These are phyloP conservation scores for Mesembrinibis cayennensis DNA, from an alignment of 2,113 vertebrate species.

Conservation along the genomic window DNA sequence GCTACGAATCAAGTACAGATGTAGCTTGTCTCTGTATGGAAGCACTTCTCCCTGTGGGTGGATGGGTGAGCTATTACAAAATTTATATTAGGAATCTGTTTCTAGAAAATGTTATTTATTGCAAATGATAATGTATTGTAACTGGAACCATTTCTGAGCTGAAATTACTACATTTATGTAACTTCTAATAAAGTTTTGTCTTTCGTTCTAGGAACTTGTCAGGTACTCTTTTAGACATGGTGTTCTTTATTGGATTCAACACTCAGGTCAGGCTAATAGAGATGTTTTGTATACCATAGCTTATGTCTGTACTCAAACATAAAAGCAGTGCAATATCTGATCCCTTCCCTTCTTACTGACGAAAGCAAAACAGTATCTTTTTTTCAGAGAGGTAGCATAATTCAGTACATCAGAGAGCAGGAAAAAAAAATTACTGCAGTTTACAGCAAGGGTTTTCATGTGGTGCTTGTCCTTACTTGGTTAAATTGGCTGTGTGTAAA, in stretches of 20 bases:
- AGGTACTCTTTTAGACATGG: neutral
- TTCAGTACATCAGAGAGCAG: neutral
- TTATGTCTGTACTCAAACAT: neutral
- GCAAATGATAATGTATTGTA: slow-evolving; percentile 1
- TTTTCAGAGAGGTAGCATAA: neutral
- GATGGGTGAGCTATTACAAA: neutral
- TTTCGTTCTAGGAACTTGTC: slow-evolving; percentile 37
- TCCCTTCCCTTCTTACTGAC: neutral
- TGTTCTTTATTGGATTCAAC: neutral
- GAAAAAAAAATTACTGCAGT: neutral
- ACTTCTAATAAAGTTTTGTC: slow-evolving; percentile 45
- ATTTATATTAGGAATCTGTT: slow-evolving; percentile 2
- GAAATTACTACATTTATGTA: slow-evolving; percentile 20
- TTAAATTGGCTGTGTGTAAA: neutral
- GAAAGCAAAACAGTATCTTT: neutral
- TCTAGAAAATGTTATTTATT: slow-evolving; percentile 34
- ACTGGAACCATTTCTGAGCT: slow-evolving; percentile 28
- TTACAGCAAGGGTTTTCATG: neutral
- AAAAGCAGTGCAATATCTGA: neutral
- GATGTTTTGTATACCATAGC: neutral
- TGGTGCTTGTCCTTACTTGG: neutral
- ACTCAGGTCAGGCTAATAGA: neutral
- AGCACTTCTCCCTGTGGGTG: neutral
- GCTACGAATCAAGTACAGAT: neutral
- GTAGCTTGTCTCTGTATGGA: neutral